Conservation (phyloP, 2,797 vertebrate genomes). For the Mionectes olivaceus region DNA sequence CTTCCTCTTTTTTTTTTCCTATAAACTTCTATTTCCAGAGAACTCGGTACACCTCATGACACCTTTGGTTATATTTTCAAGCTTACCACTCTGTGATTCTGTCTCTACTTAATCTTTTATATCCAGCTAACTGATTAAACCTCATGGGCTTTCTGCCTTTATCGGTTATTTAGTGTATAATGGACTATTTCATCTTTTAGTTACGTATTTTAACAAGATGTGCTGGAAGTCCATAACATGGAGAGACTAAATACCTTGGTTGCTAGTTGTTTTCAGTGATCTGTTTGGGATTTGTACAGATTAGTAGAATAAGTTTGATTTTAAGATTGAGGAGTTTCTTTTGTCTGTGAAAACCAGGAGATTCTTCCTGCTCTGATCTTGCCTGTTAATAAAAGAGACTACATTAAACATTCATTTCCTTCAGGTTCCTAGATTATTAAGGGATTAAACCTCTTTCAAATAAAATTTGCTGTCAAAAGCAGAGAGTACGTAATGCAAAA, state of each 20-base stretch:
- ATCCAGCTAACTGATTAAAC: not conserved
- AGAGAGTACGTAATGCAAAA: not conserved
- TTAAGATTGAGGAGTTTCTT: not conserved
- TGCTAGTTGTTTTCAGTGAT: not conserved
- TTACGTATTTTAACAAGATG: not conserved
- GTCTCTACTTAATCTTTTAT: not conserved
- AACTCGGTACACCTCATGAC: not conserved
- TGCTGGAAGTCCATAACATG: not conserved
- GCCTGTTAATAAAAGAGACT: not conserved
- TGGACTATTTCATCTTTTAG: not conserved
- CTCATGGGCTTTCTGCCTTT: not conserved
- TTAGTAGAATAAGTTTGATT: not conserved
- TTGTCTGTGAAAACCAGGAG: not conserved
- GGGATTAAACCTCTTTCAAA: conserved; percentile 19
- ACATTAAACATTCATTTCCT: conserved; percentile 44
- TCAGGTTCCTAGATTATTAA: conserved; percentile 31
- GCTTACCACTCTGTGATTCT: not conserved
- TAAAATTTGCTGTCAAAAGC: conserved; percentile 30
- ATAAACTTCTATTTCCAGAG: not conserved
- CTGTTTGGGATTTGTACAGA: not conserved
- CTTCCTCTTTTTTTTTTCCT: not conserved
- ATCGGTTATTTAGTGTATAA: not conserved
- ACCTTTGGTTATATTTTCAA: not conserved
- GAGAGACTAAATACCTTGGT: not conserved
- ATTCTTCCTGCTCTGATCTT: not conserved